Conservation (phyloP, 2,888 invertebrate genomes). For the Pedicia rivosa region DNA sequence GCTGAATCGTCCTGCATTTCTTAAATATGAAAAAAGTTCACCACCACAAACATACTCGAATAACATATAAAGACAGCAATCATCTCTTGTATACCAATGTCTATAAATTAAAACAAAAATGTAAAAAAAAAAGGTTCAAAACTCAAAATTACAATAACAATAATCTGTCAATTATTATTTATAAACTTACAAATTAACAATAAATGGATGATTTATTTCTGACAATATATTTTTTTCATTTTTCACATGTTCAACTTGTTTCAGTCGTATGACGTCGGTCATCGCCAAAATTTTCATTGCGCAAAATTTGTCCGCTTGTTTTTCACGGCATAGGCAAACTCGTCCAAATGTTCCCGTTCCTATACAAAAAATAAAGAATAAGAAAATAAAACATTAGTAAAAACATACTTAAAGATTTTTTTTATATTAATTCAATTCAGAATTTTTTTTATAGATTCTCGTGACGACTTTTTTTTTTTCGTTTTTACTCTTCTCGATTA, state of each 20-base stretch:
- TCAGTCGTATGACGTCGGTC: constrained; percentile 81
- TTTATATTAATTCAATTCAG: no score
- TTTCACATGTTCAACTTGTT: constrained; percentile 95
- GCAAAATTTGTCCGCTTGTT: constrained; percentile 60
- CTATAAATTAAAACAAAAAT: no score
- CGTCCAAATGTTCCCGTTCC: constrained; percentile 95
- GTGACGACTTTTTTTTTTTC: no score
- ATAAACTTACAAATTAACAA: constrained; percentile 74
- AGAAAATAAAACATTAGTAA: constrained; percentile 10
- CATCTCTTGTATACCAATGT: constrained; percentile 83
- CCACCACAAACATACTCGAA: constrained; percentile 96
- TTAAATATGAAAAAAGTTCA: constrained; percentile 88
- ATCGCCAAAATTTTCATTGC: constrained; percentile 93
- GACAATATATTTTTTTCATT: constrained; percentile 89
- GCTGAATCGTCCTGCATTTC: constrained; percentile 81
- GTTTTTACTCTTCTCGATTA: no score
- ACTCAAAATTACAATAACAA: background rate
- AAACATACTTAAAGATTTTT: no score
- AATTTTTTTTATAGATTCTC: no score
- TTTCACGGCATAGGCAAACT: constrained; percentile 79
- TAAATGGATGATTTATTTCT: constrained; percentile 87
- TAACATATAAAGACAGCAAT: constrained; percentile 87
- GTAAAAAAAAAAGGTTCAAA: background rate
- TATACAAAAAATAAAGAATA: constrained; percentile 24
- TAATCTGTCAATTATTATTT: background rate